Percentiles rank a stretch among this genome's conserved stretches.
Evolutionary conservation across 2,113 vertebrate species (phyloP).

Genomic region (Aramus guarauna): DNA sequence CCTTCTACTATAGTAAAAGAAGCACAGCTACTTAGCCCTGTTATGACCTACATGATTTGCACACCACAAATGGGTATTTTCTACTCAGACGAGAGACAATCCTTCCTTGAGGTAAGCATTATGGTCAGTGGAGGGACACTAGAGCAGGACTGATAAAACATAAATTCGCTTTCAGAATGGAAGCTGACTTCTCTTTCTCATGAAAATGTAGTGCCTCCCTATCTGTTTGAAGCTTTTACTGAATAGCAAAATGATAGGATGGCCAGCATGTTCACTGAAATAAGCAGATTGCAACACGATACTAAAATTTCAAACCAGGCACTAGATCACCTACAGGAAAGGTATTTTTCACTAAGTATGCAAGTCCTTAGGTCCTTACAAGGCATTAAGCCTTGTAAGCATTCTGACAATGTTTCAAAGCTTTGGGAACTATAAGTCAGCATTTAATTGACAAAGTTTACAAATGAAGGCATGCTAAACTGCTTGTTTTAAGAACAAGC

Average conservation of each 20-base stretch:
- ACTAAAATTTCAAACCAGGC: not conserved
- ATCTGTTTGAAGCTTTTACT: not conserved
- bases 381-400: not conserved
- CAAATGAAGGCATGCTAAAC: not conserved
- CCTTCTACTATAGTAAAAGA: not conserved
- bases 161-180: not conserved
- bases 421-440: not conserved
- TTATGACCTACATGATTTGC: not conserved
- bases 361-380: not conserved
- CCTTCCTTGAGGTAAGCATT: not conserved
- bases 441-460: not conserved
- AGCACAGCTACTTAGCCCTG: not conserved
- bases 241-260: not conserved
- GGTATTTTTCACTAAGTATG: not conserved
- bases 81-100: not conserved
- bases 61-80: not conserved
- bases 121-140: not conserved
- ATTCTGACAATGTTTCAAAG: not conserved
- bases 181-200: not conserved
- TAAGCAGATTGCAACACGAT: not conserved
- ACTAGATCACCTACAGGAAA: not conserved
- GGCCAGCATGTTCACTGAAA: not conserved
- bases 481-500: not conserved
- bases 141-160: not conserved
- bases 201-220: not conserved